These are phyloP conservation scores for Apostichopus japonicus DNA, from an alignment of 35 echinoderm and acorn worm genomes.

Conservation along the genomic window DNA sequence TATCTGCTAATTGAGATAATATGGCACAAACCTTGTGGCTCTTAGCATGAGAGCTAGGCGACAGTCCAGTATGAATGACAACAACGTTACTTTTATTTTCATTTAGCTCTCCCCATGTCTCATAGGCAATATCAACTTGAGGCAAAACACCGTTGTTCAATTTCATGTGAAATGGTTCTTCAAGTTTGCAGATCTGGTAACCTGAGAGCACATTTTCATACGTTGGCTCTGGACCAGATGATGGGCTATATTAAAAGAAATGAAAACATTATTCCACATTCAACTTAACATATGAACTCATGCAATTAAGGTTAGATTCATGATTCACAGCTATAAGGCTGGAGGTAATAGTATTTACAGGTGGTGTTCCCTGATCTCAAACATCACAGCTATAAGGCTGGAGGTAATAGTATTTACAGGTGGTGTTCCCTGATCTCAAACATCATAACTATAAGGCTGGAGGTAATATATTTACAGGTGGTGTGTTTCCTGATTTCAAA, in stretches of 20 bases:
- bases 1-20: too few species aligned
- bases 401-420: too few species aligned
- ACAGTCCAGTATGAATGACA: constrained; percentile 70
- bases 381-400: too few species aligned
- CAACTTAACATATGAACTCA: too few species aligned
- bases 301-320: too few species aligned
- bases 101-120: constrained; percentile 89
- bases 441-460: too few species aligned
- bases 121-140: constrained; percentile 80
- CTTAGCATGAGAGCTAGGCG: constrained; percentile 87
- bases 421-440: too few species aligned
- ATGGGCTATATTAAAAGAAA: constrained; percentile 32
- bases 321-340: too few species aligned
- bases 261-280: not conserved
- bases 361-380: too few species aligned
- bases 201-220: constrained; percentile 81
- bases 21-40: constrained; percentile 74
- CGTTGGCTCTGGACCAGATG: constrained; percentile 66
- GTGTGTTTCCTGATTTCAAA: too few species aligned
- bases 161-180: constrained; percentile 80
- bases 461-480: too few species aligned
- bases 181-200: constrained; percentile 56
- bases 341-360: too few species aligned
- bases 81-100: constrained; percentile 85
- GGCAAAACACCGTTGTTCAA: constrained; percentile 84